Conservation (phyloP, 1,140 invertebrate species). For the Halyomorpha halys region DNA sequence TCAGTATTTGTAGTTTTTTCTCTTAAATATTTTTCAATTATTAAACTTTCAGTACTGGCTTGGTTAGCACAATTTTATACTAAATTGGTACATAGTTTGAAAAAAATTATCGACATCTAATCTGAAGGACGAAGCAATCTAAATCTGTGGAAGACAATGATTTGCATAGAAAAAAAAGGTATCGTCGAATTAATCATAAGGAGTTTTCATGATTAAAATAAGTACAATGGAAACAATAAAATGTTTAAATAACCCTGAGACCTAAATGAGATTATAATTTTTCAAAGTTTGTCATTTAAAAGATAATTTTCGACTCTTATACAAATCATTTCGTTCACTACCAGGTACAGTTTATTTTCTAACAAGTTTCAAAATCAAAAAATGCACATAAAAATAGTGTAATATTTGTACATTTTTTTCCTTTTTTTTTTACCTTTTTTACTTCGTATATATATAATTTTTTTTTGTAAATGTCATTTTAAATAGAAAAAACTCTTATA, state of each 20-base stretch:
- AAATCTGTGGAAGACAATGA: conserved; percentile 4
- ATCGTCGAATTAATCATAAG: too few relatives aligned
- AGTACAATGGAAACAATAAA: not conserved
- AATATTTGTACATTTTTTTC: not conserved
- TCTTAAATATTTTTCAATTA: too few relatives aligned
- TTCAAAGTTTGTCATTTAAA: not conserved
- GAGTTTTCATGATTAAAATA: not conserved
- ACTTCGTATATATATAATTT: conserved; percentile 7
- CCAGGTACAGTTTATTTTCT: conserved; percentile 9
- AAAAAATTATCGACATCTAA: too few relatives aligned
- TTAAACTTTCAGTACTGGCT: too few relatives aligned
- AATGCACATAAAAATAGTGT: conserved; percentile 14
- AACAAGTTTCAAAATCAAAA: conserved; percentile 3
- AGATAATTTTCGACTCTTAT: not conserved
- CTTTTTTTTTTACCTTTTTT: not conserved
- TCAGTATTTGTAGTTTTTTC: too few relatives aligned
- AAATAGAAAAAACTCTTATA: not conserved
- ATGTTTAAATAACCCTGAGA: not conserved
- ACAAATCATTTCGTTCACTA: not conserved
- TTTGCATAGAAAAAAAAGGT: not conserved
- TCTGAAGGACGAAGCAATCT: too few relatives aligned
- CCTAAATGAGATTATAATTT: not conserved
- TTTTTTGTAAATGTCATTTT: conserved; percentile 5
- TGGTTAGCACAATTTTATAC: too few relatives aligned
- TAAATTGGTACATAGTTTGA: too few relatives aligned